A percentile compares a stretch with the other conserved stretches of the same genome.
phyloP scores from a whole-genome alignment of 2,888 invertebrate species.

The Zhuqinia jingwanae region DNA sequence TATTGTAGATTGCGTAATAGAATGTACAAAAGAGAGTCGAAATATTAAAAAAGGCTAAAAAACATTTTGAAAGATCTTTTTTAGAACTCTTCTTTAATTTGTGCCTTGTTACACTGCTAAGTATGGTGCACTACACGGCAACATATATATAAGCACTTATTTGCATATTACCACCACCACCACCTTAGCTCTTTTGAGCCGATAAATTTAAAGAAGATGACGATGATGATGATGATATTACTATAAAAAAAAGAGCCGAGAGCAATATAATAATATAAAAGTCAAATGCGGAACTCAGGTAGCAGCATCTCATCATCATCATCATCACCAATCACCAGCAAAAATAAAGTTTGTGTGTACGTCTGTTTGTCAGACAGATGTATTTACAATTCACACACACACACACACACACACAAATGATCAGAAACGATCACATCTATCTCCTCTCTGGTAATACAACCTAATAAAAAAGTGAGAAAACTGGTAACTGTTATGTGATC shows the following conservation, averaged over 20 bases:
- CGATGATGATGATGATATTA: neutral
- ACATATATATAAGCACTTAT: neutral
- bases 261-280: conserved; percentile 28
- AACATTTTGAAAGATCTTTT: neutral
- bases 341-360: conserved; percentile 8
- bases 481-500: conserved; percentile 36
- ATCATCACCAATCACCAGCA: conserved; percentile 5
- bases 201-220: conserved; percentile 33
- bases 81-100: conserved; percentile 24
- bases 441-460: conserved; percentile 25
- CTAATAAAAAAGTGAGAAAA: conserved; percentile 53
- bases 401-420: too few species aligned
- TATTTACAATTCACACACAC: conserved; percentile 3
- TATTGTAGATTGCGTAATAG: conserved; percentile 11
- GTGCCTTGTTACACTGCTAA: neutral
- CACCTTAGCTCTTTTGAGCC: neutral
- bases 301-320: conserved; percentile 41
- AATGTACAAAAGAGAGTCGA: conserved; percentile 11
- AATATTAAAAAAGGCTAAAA: neutral
- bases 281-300: conserved; percentile 65
- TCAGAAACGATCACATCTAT: conserved; percentile 21
- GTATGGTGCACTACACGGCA: too few species aligned
- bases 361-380: neutral
- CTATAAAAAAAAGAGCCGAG: conserved; percentile 2
- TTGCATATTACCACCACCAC: neutral